Base-by-base conservation (phyloP, 1,140 invertebrate genomes). In the Andrena cerasifolii region DNA sequence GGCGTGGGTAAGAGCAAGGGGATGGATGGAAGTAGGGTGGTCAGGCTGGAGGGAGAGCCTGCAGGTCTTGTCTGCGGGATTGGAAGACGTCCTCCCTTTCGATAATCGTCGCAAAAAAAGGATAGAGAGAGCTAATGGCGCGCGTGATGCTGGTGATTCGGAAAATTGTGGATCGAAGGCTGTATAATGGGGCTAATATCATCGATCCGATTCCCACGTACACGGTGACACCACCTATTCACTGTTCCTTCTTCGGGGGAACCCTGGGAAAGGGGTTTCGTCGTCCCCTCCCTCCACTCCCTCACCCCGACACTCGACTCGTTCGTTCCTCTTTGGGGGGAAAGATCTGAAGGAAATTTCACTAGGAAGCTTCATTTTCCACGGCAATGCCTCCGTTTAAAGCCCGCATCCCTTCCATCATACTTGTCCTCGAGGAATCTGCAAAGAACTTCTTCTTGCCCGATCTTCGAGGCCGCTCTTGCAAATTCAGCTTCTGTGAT, bases 341-440 rank as follows among this genome's bases (percentile, higher is more conserved):
- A 53, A 80, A 84, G 84, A 88, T 84, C 73, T 68, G 75, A 86
- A 85, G 79, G 80, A 86, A 89, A 89, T 89, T 88, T 89, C 82
- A 76, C 81, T 76, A 59, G 85, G 81, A 79, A 79, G 89, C 88
- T 90, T 91, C 89, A 89, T 90, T 91, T 91, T 89, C 87, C 89
- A 87, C 78, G 76, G 80, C 75, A 80, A 61, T 88, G 87, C 83
- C 83, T 87, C 78, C 83, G 88, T 62, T 90, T 89, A 85, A 88
- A 86, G 81, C 84, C 73, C 79, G 85, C 81, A 80, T 82, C 68
- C 54, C 66, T 74, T 58, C 75, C 66, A 49, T 85, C 76, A 33
- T 51, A 12, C 24, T 43, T 28, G 47, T 75, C 49, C 63, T 75
- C 45, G 40, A 49, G 61, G 43, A 49, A 71, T 26, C 45, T 61